phyloP scores from a whole-genome alignment of 2,113 vertebrate genomes.

The Limanda limanda region DNA sequence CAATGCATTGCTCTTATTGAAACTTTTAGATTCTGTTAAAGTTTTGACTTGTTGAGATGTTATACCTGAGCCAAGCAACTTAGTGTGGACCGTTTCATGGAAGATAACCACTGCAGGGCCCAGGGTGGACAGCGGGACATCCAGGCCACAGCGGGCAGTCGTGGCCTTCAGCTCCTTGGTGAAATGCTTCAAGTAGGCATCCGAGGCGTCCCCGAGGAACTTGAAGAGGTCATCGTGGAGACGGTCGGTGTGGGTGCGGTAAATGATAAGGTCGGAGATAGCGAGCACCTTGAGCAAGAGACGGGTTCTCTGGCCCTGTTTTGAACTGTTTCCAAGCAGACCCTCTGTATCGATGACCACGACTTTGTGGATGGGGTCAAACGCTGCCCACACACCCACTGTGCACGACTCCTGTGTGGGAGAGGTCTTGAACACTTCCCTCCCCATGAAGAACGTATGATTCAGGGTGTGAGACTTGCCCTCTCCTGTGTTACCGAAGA shows the following conservation, averaged over 20 bases:
- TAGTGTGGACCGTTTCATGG: slow-evolving; percentile 98
- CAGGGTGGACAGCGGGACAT: slow-evolving; percentile 96
- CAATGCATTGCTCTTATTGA: not conserved
- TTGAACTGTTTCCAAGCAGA: slow-evolving; percentile 93
- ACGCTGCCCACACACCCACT: slow-evolving; percentile 96
- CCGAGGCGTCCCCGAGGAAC: slow-evolving; percentile 96
- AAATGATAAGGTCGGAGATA: slow-evolving; percentile 97
- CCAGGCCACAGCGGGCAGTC: slow-evolving; percentile 94
- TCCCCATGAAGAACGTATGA: slow-evolving; percentile 96
- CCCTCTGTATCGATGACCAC: slow-evolving; percentile 97
- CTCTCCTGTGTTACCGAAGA: slow-evolving; percentile 98
- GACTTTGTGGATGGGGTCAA: slow-evolving; percentile 92
- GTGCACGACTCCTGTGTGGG: slow-evolving; percentile 98
- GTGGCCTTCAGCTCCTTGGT: slow-evolving; percentile 98
- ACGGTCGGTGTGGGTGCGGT: slow-evolving; percentile 96
- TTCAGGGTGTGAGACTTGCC: slow-evolving; percentile 99
- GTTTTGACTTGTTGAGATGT: not conserved
- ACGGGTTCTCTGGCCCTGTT: slow-evolving; percentile 96
- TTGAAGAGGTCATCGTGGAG: slow-evolving; percentile 99
- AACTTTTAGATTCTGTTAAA: not conserved
- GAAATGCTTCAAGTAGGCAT: slow-evolving; percentile 98
- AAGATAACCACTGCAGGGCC: slow-evolving; percentile 98
- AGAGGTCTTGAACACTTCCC: slow-evolving; percentile 97
- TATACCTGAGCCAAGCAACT: slow-evolving; percentile 90
- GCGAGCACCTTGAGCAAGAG: slow-evolving; percentile 97